A percentile compares a stretch with the other conserved stretches of the same genome.
phyloP scores from a whole-genome alignment of 2,888 invertebrate genomes.

The Caenorhabditis becei region DNA sequence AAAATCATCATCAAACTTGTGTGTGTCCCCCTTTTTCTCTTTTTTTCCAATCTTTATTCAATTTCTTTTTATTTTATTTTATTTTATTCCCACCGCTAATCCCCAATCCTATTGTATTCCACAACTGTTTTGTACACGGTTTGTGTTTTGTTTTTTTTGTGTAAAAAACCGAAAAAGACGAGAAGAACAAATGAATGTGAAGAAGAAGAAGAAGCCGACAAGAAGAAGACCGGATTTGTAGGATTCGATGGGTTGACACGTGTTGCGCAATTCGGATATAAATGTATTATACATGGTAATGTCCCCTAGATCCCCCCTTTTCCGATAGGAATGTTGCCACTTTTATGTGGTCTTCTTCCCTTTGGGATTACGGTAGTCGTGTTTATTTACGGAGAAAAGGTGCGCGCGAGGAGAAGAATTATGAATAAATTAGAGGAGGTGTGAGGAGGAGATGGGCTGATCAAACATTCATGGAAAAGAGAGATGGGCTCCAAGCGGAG shows the following conservation, averaged over 20 bases:
- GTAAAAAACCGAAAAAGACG: no score
- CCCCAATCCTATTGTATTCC: no score
- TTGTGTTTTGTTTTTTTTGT: neutral
- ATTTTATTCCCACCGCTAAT: no score
- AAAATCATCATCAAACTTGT: neutral
- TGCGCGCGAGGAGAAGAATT: neutral
- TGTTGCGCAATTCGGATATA: constrained; percentile 56
- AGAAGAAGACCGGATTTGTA: constrained; percentile 37
- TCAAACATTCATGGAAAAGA: constrained; percentile 8
- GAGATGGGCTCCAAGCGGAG: neutral
- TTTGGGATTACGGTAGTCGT: constrained; percentile 11
- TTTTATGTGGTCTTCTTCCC: constrained; percentile 48
- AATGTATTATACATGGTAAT: constrained; percentile 47
- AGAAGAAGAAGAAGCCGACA: neutral
- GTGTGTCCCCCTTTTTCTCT: neutral
- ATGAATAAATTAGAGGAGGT: neutral
- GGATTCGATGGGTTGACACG: constrained; percentile 17
- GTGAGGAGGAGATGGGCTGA: constrained; percentile 6
- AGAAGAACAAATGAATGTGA: no score
- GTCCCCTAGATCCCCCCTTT: constrained; percentile 2
- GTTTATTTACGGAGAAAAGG: constrained; percentile 4
- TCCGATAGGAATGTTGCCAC: constrained; percentile 38
- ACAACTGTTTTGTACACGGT: no score
- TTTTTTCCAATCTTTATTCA: constrained; percentile 1
- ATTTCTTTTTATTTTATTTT: neutral